phyloP scores from a whole-genome alignment of 2,888 invertebrate genomes.

The Netelia fuscicornis region DNA sequence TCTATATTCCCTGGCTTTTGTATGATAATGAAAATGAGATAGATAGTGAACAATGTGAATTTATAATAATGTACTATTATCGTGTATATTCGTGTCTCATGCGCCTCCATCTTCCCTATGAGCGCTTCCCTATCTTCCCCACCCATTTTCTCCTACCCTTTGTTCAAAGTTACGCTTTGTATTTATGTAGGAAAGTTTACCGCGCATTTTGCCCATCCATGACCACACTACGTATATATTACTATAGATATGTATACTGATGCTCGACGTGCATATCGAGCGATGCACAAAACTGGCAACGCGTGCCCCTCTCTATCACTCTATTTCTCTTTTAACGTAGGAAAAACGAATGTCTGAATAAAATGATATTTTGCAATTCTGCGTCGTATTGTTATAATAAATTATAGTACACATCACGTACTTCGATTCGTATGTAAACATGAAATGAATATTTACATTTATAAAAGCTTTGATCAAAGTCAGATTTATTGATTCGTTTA shows the following conservation, averaged over 20 bases:
- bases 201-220: slow-evolving; percentile 48
- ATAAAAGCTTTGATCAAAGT: not conserved
- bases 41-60: slow-evolving; percentile 28
- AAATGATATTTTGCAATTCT: slow-evolving; percentile 51
- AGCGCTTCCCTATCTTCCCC: not conserved
- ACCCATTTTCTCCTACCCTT: slow-evolving; percentile 16
- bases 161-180: slow-evolving; percentile 55
- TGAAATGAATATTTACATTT: not conserved
- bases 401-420: too few relatives aligned
- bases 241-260: slow-evolving; percentile 9
- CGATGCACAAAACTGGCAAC: slow-evolving; percentile 32
- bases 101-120: not conserved
- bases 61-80: slow-evolving; percentile 23
- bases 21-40: slow-evolving; percentile 32
- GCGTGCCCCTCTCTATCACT: slow-evolving; percentile 5
- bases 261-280: slow-evolving; percentile 35
- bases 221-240: slow-evolving; percentile 18
- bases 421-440: not conserved
- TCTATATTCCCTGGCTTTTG: slow-evolving; percentile 13
- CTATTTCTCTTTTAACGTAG: slow-evolving; percentile 31
- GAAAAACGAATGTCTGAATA: slow-evolving; percentile 56
- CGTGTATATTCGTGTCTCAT: slow-evolving; percentile 9
- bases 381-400: not conserved
- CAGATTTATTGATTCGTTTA: not conserved
- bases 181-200: slow-evolving; percentile 46